These are phyloP conservation scores for Mimas tiliae DNA, from an alignment of 2,888 invertebrate species.

Conservation along the genomic window DNA sequence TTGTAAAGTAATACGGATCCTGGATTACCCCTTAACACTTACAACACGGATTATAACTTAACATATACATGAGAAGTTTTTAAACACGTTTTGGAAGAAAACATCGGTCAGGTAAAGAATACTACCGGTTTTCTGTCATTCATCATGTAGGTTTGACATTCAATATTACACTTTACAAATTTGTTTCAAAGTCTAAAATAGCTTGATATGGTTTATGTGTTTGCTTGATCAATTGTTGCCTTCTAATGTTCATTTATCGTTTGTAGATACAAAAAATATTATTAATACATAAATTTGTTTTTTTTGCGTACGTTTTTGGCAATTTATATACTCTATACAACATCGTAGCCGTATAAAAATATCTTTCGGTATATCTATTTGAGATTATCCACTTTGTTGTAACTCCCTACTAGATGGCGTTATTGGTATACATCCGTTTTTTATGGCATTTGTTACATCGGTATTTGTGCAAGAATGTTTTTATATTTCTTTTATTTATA, in stretches of 20 bases:
- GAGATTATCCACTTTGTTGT: too few relatives aligned
- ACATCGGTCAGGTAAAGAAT: constrained; percentile 23
- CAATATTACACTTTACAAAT: not conserved
- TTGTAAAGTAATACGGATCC: constrained; percentile 11
- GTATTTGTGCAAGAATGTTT: too few relatives aligned
- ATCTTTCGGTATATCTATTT: too few relatives aligned
- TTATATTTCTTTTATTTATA: too few relatives aligned
- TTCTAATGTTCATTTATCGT: constrained; percentile 21
- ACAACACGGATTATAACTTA: constrained; percentile 45
- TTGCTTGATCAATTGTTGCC: not conserved
- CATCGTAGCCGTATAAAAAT: too few relatives aligned
- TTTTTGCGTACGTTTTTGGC: not conserved
- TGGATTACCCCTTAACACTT: constrained; percentile 30
- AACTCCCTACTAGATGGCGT: too few relatives aligned
- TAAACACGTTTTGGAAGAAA: constrained; percentile 33
- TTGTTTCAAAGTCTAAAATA: not conserved
- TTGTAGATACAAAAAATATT: constrained; percentile 10
- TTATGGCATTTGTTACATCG: too few relatives aligned
- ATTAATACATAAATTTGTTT: not conserved
- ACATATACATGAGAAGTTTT: constrained; percentile 37
- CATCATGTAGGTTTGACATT: not conserved
- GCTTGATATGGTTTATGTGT: not conserved
- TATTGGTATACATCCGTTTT: too few relatives aligned
- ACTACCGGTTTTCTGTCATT: constrained; percentile 28
- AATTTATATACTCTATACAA: not conserved